Evolutionary conservation across 2,797 vertebrate genomes (phyloP), one percentile per base, ranked within the genome.

Genomic region (Petrocephalus sullivani): DNA sequence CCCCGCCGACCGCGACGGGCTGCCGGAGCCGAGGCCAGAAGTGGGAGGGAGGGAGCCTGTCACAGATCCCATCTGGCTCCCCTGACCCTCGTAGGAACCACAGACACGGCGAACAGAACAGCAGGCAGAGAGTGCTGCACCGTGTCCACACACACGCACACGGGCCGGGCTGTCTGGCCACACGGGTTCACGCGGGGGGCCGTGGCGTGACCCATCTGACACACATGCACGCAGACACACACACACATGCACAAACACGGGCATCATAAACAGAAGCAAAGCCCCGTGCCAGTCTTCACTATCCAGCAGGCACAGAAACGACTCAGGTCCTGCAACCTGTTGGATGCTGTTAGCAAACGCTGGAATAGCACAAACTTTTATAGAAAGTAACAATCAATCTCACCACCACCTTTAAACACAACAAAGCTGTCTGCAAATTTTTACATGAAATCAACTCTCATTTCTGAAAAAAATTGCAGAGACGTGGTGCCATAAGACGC

Each of bases 301-400:
- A 3, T 64, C 10, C 46, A 56, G 28, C 46, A 41, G 54, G 33
- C 51, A 28, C 53, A 88, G 12, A 85, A 67, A 53, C 58, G 37
- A 67, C 60, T 85, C 57, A 85, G 16, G 81, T 83, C 41, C 58
- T 53, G 87, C 81, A 88, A 88, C 87, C 87, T 88, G 87, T 88
- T 88, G 87, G 46, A 88, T 16, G 21, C 56, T 51, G 37, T 21
- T 58, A 85, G 49, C 46, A 19, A 53, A 53, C 37, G 21, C 6
- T 56, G 14, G 60, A 46, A 64, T 33, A 83, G 46, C n/a, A 37
- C n/a, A 83, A 83, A 60, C 37, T 60, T 78, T 83, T 82, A 54
- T 4, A 41, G 49, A 4, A 82, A 49, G 7, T 46, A 28, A 49
- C 7, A 4, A 49, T 60, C 1, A 3, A 60, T 82, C 37, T 88